Evolutionary conservation across 1,140 invertebrate genomes (phyloP).

Genomic region (Cryptotermes secundus): DNA sequence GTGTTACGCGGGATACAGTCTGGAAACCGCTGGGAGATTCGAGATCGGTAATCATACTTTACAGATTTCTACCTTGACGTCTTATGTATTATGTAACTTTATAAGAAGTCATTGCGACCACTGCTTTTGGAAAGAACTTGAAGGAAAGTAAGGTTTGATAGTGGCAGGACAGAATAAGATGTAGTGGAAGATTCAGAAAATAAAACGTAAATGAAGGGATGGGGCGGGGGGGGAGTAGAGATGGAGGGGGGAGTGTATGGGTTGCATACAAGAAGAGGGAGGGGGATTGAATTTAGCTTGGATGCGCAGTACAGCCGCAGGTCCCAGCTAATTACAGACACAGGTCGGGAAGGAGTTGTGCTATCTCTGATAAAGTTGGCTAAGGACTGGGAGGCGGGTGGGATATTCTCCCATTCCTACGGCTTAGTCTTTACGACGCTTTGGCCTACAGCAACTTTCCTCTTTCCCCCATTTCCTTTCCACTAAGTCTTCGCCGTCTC

Average conservation of each 20-base stretch:
- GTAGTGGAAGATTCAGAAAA: background rate
- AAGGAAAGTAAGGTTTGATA: background rate
- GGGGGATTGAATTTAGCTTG: background rate
- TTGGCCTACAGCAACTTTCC: conserved; percentile 11
- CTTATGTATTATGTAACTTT: background rate
- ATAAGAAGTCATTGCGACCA: background rate
- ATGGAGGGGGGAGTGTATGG: too few species aligned
- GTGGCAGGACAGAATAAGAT: background rate
- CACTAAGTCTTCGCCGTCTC: background rate
- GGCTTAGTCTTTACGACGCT: conserved; percentile 10
- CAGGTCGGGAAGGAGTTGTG: background rate
- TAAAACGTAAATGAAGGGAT: conserved; percentile 7
- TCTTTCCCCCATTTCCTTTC: background rate
- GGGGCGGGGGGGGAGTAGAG: too few species aligned
- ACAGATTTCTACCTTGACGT: background rate
- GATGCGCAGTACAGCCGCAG: background rate
- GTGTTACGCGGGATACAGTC: too few species aligned
- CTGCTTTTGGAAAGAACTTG: background rate
- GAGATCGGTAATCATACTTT: background rate
- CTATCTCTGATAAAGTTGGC: conserved; percentile 15
- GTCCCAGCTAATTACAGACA: conserved; percentile 11
- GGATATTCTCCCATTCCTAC: background rate
- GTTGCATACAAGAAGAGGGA: background rate
- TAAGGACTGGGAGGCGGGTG: background rate
- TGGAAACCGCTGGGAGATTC: background rate